Base-by-base conservation (phyloP, 1,140 invertebrate species). In the Lasioglossum albipes region DNA sequence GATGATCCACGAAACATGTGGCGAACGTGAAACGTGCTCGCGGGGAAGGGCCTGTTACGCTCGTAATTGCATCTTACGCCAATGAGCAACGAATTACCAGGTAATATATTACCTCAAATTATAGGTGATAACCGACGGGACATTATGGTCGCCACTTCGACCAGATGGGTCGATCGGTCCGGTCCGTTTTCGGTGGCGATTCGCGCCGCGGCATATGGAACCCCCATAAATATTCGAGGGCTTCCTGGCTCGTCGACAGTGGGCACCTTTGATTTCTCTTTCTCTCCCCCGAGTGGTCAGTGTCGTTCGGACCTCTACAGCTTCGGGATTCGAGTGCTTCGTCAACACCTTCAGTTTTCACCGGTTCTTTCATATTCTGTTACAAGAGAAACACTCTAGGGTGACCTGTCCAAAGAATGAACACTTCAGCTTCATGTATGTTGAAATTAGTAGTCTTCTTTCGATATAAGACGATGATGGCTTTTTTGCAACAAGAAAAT, bases 21-120 rank as follows among this genome's bases (percentile, higher is more conserved):
- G 92, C 84, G 73, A 81, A 92, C 84, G 91, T 81, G 82, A 81
- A 82, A 27, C 77, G 66, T 71, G 54, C 52, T 75, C 79, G 54
- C 75, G 64, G 67, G 64, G 49, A 67, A 57, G 68, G 73, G 79
- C 75, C 69, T 65, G 68, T 84, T 83, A 81, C 62, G 81, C 79
- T 93, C 85, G 89, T 93, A 93, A 93, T 93, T 92, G 88, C 90
- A 90, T 92, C 91, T 92, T 91, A 90, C 91, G 89, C 89, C 90
- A 90, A 91, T 91, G 91, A 90, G 87, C 87, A 90, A 90, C 87
- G 91, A 92, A 93, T 92, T 92, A 91, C 89, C 88, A 89, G 90
- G 91, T 93, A 93, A 93, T 93, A 93, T 93, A 93, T 93, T 93
- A 93, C 91, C 90, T 87, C 84, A 93, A 93, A 93, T 93, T 93